Evolutionary conservation across 2,797 vertebrate species (phyloP), one percentile per base, ranked within the genome.

Genomic region (Oophaga sylvatica): DNA sequence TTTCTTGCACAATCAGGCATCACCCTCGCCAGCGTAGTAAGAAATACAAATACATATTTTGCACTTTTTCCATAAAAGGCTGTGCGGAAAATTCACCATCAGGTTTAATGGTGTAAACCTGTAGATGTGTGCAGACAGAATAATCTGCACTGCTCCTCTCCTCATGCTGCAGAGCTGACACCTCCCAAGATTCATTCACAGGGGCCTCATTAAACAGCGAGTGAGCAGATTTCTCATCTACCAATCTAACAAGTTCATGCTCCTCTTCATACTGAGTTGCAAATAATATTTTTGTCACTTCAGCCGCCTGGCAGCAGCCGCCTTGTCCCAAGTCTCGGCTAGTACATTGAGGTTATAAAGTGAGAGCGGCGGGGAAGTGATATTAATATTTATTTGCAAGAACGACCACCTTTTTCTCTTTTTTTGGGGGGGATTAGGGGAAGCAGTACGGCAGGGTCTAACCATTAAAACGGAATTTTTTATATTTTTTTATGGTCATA

Each of bases 251-350:
- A 89, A 81, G 67, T 85, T 48, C 48, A 81, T 10, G 57, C 80
- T 85, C 88, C 73, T 70, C 73, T 81, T 75, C 0, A 81, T 81
- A 81, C 85, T 88, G 87, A 56, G 80, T 90, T 89, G 75, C 78
- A n/a, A 93, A 87, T 92, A 91, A 83, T 93, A 94, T 92, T 94
- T 94, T 90, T 89, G 75, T 60, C 59, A 31, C 90, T 77, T 84
- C 60, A 85, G 84, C 71, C 90, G 87, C 91, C 90, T 89, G 89
- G 90, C 90, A 48, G 48, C 87, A 90, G 90, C 90, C 57, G 91
- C 8, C 7, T 41, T 0, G 1, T 86, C 5, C 80, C 29, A 1
- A 87, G 17, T 2, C 77, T 90, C 3, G 87, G 90, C 35, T 63
- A 31, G 16, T 90, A 90, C 26, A 90, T 84, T 71, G 62, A 35